Evolutionary conservation across 2,113 vertebrate genomes (phyloP), one percentile per base, ranked within the genome.

Genomic region (Eulacestoma nigropectus): DNA sequence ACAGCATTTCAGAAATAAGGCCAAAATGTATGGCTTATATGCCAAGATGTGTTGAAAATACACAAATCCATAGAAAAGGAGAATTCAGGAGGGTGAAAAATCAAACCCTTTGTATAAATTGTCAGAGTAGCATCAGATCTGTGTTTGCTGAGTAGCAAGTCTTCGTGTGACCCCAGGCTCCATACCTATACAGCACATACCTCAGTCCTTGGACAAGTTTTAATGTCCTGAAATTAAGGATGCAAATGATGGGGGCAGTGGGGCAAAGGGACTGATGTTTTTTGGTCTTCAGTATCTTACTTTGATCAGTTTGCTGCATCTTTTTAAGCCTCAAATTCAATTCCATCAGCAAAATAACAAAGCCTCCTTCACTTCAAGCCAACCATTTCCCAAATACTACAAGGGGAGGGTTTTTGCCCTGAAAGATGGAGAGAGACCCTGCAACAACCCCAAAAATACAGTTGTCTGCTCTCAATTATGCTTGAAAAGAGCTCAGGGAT

Each of bases 1-100:
- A 87, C 49, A 80, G 77, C 55, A 11, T 73, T 93, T 95, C 84
- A 84, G 62, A 89, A 73, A 67, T 35, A 63, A 87, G 77, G 93
- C 56, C 23, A 44, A 10, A 9, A 29, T 87, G 81, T 89, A 44
- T 29, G n/a, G 46, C 44, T 91, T 80, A n/a, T 67, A 69, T 79
- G 62, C 79, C 50, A 83, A 39, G 86, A 33, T 67, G 23, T 59
- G n/a, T 67, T 83, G 75, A 67, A 57, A 93, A 63, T 52, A 63
- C 9, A 56, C 11, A 90, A 90, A 84, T 75, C 17, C 4, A 6
- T 32, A 37, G 55, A 32, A 87, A 44, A 77, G 16, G 29, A 91
- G 41, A 60, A 77, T 88, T 63, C 29, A n/a, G 22, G 39, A 59
- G 41, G 72, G 47, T 77, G 78, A 63, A 67, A 91, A 93, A 59